Evolutionary conservation across 2,113 vertebrate genomes (phyloP).

Genomic region (Sprattus sprattus): DNA sequence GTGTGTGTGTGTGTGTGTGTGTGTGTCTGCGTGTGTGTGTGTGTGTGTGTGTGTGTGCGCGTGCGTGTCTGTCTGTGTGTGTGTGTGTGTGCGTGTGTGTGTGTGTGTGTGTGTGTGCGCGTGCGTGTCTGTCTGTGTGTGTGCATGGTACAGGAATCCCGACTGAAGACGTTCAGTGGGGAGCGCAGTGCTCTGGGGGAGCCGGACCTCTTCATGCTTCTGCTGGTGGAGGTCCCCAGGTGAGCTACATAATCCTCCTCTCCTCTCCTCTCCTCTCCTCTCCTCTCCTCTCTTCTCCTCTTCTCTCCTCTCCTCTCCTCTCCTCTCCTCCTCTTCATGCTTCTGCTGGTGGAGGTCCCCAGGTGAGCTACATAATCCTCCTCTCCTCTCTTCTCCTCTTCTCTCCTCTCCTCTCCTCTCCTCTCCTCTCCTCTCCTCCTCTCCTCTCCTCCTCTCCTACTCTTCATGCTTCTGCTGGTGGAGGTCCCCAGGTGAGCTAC

Average conservation of each 20-base stretch:
- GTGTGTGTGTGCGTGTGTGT: not conserved
- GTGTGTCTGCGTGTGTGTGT: not conserved
- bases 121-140: not conserved
- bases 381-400: too few species aligned
- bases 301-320: not conserved
- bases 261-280: too few species aligned
- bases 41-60: not conserved
- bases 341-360: slow-evolving; percentile 72
- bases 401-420: too few species aligned
- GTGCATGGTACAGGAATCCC: slow-evolving; percentile 62
- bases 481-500: slow-evolving; percentile 70
- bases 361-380: slow-evolving; percentile 60
- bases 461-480: slow-evolving; percentile 73
- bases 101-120: not conserved
- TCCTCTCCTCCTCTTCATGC: too few species aligned
- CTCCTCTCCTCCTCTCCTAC: too few species aligned
- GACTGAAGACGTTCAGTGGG: slow-evolving; percentile 66
- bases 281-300: not conserved
- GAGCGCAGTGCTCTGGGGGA: slow-evolving; percentile 69
- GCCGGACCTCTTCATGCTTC: slow-evolving; percentile 74
- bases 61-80: not conserved
- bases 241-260: slow-evolving; percentile 37
- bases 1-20: not conserved
- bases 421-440: too few species aligned
- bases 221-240: slow-evolving; percentile 75